Evolutionary conservation across 2,113 vertebrate species (phyloP).

Genomic region (zebrafish (Danio rerio)): GRCz12tu NC_133176.1:44309501-44310000

Average conservation of each 20-base stretch:
- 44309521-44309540: no score
- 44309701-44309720: conserved; percentile 10
- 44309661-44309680: no score
- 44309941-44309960: neutral
- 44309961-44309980: conserved; percentile 89
- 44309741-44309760: neutral
- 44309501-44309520: no score
- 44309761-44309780: neutral
- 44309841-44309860: neutral
- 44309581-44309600: no score
- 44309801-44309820: neutral
- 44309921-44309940: neutral
- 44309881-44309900: neutral
- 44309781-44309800: neutral
- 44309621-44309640: no score
- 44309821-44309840: neutral
- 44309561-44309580: no score
- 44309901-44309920: neutral
- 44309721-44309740: neutral
- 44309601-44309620: no score
- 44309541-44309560: no score
- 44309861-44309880: no score
- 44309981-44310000: conserved; percentile 90
- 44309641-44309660: no score
- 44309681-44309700: conserved; percentile 12